Evolutionary conservation across 1,140 invertebrate genomes (phyloP).

Genomic region (Archivesica marissinica): DNA sequence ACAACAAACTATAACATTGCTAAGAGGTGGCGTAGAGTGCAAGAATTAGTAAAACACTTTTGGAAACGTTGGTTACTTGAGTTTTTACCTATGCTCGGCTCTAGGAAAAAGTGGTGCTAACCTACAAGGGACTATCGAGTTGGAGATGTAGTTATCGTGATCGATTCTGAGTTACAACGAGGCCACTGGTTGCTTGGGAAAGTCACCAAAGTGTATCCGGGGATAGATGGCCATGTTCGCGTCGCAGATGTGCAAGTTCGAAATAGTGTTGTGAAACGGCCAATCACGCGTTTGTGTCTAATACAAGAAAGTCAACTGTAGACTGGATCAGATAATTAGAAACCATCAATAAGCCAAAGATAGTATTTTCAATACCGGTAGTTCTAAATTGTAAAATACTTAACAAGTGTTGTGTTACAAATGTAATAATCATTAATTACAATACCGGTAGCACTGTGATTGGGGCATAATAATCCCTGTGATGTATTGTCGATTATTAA

Average conservation of each 20-base stretch:
- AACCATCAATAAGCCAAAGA: too few relatives aligned
- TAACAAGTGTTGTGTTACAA: too few relatives aligned
- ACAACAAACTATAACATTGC: not conserved
- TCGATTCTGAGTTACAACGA: not conserved
- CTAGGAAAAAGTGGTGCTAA: constrained; percentile 32
- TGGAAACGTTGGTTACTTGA: constrained; percentile 52
- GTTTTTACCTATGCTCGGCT: constrained; percentile 24
- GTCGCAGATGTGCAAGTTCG: not conserved
- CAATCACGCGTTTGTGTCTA: not conserved
- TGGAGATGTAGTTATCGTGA: constrained; percentile 46
- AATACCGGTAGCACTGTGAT: too few relatives aligned
- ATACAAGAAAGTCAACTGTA: too few relatives aligned
- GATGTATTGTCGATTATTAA: too few relatives aligned
- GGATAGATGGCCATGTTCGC: not conserved
- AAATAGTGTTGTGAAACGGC: not conserved
- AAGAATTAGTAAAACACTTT: constrained; percentile 52
- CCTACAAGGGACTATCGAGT: not conserved
- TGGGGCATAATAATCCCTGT: too few relatives aligned
- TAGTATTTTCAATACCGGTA: too few relatives aligned
- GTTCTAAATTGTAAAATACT: too few relatives aligned
- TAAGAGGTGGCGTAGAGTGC: constrained; percentile 49
- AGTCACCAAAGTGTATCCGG: not conserved
- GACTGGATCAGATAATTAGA: too few relatives aligned
- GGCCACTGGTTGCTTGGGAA: constrained; percentile 25
- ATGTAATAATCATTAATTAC: too few relatives aligned